Evolutionary conservation across 2,888 invertebrate species (phyloP).

Genomic region (Liodrosophila aerea): DNA sequence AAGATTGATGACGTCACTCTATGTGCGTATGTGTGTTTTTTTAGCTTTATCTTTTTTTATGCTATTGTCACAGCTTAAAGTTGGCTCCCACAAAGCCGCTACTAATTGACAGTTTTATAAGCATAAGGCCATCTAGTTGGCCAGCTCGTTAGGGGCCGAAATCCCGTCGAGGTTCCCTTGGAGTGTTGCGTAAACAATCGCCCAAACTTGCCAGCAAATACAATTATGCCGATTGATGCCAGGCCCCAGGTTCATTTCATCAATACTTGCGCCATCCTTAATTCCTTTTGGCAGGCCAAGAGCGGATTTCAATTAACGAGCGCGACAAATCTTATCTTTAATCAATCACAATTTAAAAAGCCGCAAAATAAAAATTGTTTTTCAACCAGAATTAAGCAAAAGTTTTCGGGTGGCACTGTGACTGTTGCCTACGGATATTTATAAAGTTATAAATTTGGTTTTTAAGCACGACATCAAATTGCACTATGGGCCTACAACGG

Average conservation of each 20-base stretch:
- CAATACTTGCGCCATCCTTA: slow-evolving; percentile 23
- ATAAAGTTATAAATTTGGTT: slow-evolving; percentile 21
- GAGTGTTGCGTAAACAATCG: slow-evolving; percentile 71
- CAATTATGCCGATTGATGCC: slow-evolving; percentile 40
- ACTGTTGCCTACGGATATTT: slow-evolving; percentile 29
- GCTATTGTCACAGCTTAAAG: slow-evolving; percentile 49
- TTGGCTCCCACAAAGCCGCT: slow-evolving; percentile 44
- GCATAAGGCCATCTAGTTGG: slow-evolving; percentile 24
- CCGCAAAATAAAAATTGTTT: not conserved
- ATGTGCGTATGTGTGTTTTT: not conserved
- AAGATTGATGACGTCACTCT: slow-evolving; percentile 49
- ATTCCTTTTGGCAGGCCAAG: slow-evolving; percentile 1
- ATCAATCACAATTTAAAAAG: slow-evolving; percentile 43
- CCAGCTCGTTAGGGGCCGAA: slow-evolving; percentile 60
- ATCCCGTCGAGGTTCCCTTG: slow-evolving; percentile 25
- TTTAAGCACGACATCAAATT: not conserved
- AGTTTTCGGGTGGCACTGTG: slow-evolving; percentile 3
- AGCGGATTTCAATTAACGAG: slow-evolving; percentile 60
- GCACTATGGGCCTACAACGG: too few species aligned
- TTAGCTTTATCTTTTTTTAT: not conserved
- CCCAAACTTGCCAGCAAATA: slow-evolving; percentile 40
- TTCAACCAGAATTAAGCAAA: slow-evolving; percentile 7
- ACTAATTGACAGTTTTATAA: slow-evolving; percentile 78
- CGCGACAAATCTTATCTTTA: slow-evolving; percentile 40
- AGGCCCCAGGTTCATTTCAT: slow-evolving; percentile 45